Percentiles rank a stretch among this genome's conserved stretches.
Evolutionary conservation across 2,113 vertebrate species (phyloP).

Genomic region (Balaeniceps rex): DNA sequence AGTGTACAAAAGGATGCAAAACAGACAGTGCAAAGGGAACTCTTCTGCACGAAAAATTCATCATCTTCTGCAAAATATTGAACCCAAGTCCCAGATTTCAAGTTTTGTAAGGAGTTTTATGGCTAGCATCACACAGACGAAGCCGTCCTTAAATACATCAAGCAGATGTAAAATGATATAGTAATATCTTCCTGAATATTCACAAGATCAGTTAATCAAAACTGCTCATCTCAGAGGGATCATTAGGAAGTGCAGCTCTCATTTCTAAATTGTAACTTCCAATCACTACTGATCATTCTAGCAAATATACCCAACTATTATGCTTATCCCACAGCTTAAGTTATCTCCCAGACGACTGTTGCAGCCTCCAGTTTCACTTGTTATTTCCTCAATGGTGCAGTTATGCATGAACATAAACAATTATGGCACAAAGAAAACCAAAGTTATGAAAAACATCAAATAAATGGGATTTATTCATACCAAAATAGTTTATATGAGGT

Average conservation of each 20-base stretch:
- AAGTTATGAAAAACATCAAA: neutral
- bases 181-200: neutral
- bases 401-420: neutral
- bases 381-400: neutral
- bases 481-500: neutral
- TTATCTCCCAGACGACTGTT: neutral
- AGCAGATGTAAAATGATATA: neutral
- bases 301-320: neutral
- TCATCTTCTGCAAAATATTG: neutral
- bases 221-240: neutral
- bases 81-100: neutral
- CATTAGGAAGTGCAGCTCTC: neutral
- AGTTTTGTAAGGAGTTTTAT: neutral
- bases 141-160: neutral
- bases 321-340: neutral
- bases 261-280: neutral
- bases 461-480: neutral
- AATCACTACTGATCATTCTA: neutral
- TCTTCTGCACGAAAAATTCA: neutral
- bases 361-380: neutral
- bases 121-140: neutral
- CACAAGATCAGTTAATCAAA: constrained; percentile 4
- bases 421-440: neutral
- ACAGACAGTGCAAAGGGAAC: neutral
- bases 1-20: neutral